phyloP scores from a whole-genome alignment of 2,888 invertebrate species.

The Plebejus melissa region DNA sequence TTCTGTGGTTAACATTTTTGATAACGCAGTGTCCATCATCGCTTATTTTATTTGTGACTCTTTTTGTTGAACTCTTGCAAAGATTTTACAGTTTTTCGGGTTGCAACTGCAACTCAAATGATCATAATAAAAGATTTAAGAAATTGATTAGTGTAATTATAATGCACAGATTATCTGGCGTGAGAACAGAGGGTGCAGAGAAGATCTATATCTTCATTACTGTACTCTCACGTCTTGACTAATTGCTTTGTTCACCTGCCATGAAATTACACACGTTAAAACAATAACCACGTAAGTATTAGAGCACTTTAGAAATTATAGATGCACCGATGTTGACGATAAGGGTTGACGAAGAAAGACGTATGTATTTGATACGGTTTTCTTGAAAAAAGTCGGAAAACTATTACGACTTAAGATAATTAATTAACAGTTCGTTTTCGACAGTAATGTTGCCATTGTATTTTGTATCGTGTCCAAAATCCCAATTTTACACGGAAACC shows the following conservation, averaged over 20 bases:
- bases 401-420: too few relatives aligned
- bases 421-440: too few relatives aligned
- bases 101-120: background rate
- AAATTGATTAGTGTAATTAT: conserved; percentile 18
- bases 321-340: conserved; percentile 19
- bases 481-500: too few relatives aligned
- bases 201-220: conserved; percentile 52
- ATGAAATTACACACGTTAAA: conserved; percentile 66
- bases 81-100: background rate
- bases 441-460: too few relatives aligned
- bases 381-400: background rate
- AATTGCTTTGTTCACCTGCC: conserved; percentile 63
- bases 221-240: conserved; percentile 65
- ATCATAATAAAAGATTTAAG: background rate
- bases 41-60: too few relatives aligned
- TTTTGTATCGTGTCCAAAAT: too few relatives aligned
- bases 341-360: conserved; percentile 35
- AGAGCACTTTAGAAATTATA: conserved; percentile 37
- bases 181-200: conserved; percentile 36
- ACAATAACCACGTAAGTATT: conserved; percentile 44
- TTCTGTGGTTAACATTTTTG: too few relatives aligned
- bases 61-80: background rate
- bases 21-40: too few relatives aligned
- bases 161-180: conserved; percentile 29
- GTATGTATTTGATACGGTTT: background rate